These are phyloP conservation scores for Setophaga kirtlandii DNA, from an alignment of 2,113 vertebrate genomes.

Conservation along the genomic window DNA sequence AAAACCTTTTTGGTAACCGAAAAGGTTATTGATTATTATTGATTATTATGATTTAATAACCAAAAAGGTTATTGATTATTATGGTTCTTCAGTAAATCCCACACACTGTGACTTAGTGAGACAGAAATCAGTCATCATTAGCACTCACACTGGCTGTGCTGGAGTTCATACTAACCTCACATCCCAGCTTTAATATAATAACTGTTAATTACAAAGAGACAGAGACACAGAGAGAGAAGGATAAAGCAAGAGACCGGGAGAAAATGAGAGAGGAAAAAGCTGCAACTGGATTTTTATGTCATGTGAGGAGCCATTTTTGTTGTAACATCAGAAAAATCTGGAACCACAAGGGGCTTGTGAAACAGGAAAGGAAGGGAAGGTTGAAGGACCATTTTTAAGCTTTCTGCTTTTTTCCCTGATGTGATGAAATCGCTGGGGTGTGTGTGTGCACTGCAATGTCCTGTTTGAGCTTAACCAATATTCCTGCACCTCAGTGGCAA, in stretches of 20 bases:
- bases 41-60: no score
- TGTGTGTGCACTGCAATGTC: not conserved
- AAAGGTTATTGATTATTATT: not conserved
- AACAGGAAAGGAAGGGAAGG: not conserved
- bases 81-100: not conserved
- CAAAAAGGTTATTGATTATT: no score
- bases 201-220: not conserved
- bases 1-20: not conserved
- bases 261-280: fast-evolving
- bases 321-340: not conserved
- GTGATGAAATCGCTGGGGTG: not conserved
- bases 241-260: not conserved
- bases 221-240: not conserved
- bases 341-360: not conserved
- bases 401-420: not conserved
- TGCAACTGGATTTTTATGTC: not conserved
- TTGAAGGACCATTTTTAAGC: not conserved
- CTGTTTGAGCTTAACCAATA: not conserved
- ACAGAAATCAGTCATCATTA: not conserved
- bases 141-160: no score
- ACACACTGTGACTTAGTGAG: no score
- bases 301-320: not conserved
- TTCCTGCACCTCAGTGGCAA: not conserved
- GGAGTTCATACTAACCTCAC: not conserved
- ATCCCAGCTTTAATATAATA: not conserved